Conservation (phyloP, 2,113 vertebrate species). For the Sander vitreus region DNA sequence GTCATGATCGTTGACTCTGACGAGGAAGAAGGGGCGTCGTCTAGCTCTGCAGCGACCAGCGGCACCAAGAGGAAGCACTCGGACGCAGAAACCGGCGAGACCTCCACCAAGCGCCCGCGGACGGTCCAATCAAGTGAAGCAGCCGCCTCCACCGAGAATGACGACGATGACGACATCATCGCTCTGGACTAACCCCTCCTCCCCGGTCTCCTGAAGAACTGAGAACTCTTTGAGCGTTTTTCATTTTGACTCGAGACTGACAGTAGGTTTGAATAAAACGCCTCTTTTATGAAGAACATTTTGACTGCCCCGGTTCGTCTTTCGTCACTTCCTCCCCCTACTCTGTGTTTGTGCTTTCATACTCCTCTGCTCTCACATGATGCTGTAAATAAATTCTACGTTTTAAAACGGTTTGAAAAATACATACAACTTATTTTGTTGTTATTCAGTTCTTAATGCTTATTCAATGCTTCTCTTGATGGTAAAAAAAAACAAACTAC, state of each 20-base stretch:
- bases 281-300: slow-evolving; percentile 65
- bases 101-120: slow-evolving; percentile 85
- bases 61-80: slow-evolving; percentile 90
- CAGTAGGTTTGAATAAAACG: slow-evolving; percentile 59
- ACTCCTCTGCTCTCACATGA: slow-evolving; percentile 56
- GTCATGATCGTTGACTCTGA: slow-evolving; percentile 93
- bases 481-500: slow-evolving; percentile 30
- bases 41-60: slow-evolving; percentile 69
- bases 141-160: slow-evolving; percentile 33
- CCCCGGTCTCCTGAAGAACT: slow-evolving; percentile 20
- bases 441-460: slow-evolving; percentile 58
- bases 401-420: slow-evolving; percentile 68
- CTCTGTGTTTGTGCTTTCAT: slow-evolving; percentile 73
- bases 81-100: slow-evolving; percentile 81
- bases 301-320: slow-evolving; percentile 48
- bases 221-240: slow-evolving; percentile 47
- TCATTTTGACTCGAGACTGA: slow-evolving; percentile 50
- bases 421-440: slow-evolving; percentile 43
- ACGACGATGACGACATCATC: slow-evolving; percentile 86
- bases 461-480: slow-evolving; percentile 57
- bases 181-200: slow-evolving; percentile 86
- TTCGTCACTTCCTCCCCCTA: slow-evolving; percentile 5
- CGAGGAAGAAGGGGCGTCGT: slow-evolving; percentile 87
- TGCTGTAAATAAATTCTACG: slow-evolving; percentile 83
- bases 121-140: slow-evolving; percentile 70